Base-by-base conservation (phyloP, 2,888 invertebrate species). In the Piscicola geometra region DNA sequence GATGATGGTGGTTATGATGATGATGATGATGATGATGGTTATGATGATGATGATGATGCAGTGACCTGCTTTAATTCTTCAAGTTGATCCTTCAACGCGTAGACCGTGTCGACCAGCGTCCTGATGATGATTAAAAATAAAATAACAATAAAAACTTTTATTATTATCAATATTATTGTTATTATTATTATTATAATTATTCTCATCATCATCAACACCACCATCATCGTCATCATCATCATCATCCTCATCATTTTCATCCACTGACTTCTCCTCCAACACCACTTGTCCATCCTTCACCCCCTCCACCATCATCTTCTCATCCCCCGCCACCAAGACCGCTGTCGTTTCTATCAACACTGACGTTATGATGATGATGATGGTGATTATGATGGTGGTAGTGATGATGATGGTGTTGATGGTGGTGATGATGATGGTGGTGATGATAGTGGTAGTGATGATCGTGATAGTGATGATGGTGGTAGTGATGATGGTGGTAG, bases 61-160 rank as follows among this genome's bases (percentile, higher is more conserved):
- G 21, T 52, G 21, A 80, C 80, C 77, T 77, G 76, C 75, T 77
- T 79, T n/a, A 80, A 50, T 33, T 80, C 79, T 56, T 78, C 89
- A 79, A 92, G 88, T 86, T 92, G 90, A 83, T 90, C 90, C 83
- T 90, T 91, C 81, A 92, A 85, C 78, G 90, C 88, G 87, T 91
- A 90, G 79, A 92, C 91, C 76, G 91, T 90, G 81, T 92, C 90
- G 85, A 91, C 90, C 81, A 92, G 86, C 82, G 90, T 90, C 84
- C 91, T 90, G 83, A n/a, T n/a, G n/a, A n/a, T n/a, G n/a, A n/a
- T n/a, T n/a, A n/a, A n/a, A n/a, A n/a, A n/a, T n/a, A n/a, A n/a
- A n/a, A n/a, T n/a, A n/a, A n/a, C n/a, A n/a, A n/a, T n/a, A n/a
- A n/a, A n/a, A n/a, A n/a, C n/a, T n/a, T n/a, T n/a, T n/a, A n/a